phyloP scores from a whole-genome alignment of 2,797 vertebrate species.

The Enteromius thamalakanensis region DNA sequence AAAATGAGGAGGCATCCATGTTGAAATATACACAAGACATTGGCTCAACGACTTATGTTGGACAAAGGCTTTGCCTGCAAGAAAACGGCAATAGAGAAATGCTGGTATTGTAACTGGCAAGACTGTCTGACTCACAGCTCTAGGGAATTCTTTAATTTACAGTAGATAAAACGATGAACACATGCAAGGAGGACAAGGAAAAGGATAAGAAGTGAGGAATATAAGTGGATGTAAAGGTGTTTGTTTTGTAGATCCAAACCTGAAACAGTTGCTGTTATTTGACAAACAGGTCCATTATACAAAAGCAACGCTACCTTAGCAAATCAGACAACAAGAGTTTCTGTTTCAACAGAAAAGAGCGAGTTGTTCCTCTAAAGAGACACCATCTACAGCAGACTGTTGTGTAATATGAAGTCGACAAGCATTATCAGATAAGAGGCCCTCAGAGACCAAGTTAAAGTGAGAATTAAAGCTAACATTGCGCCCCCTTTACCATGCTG shows the following conservation, averaged over 20 bases:
- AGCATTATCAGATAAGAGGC: conserved; percentile 65
- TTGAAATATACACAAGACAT: conserved; percentile 56
- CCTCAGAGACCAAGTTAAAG: conserved; percentile 54
- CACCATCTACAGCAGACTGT: conserved; percentile 67
- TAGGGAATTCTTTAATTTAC: conserved; percentile 62
- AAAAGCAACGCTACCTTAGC: conserved; percentile 6
- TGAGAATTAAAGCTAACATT: conserved; percentile 38
- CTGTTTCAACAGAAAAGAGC: conserved; percentile 35
- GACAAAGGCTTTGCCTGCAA: conserved; percentile 58
- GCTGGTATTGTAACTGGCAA: conserved; percentile 59
- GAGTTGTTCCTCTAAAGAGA: conserved; percentile 35
- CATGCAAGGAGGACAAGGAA: not conserved
- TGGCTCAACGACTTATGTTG: conserved; percentile 64
- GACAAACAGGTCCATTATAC: not conserved
- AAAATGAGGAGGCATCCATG: conserved; percentile 23
- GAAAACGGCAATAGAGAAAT: conserved; percentile 51
- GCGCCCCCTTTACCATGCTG: conserved; percentile 10
- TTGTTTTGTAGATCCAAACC: conserved; percentile 12
- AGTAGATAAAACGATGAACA: conserved; percentile 21
- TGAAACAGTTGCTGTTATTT: conserved; percentile 19
- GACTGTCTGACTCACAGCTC: conserved; percentile 57
- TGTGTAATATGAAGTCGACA: conserved; percentile 70
- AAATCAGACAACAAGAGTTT: conserved; percentile 41
- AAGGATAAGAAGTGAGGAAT: not conserved
- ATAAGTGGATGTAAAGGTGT: not conserved